Base-by-base conservation (phyloP, 2,797 vertebrate genomes). In the Avahi laniger region DNA sequence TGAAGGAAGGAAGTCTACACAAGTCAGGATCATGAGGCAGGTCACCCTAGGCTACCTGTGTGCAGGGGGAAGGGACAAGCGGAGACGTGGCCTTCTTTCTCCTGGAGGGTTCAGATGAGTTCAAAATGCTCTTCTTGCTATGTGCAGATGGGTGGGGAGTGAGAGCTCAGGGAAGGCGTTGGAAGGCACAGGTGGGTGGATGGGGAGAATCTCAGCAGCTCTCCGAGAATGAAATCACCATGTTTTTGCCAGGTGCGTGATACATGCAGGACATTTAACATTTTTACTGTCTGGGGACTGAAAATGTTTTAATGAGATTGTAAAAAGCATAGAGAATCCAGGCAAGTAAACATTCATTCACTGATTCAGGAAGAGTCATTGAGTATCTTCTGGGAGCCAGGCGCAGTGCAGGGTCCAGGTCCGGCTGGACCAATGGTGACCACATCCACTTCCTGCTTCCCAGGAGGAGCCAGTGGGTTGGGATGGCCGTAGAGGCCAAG, bases 121-220 rank as follows among this genome's bases (percentile, higher is more conserved):
- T 61, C 57, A n/a, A 10, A 48, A 52, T 0, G 4, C 57, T 5
- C 54, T 14, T 52, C 67, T 14, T 73, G 43, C 61, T 17, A 2
- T 26, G 33, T 0, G 1, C 41, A 8, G 88, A 2, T 3, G 33
- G 50, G 14, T 11, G 54, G 38, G 18, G 11, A 3, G 5, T 2
- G 41, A 11, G 11, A n/a, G 3, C 54, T 18, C n/a, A 28, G 17
- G 61, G 18, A 5, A 61, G 54, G 41, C 48, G 18, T 59, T 13
- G 75, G 10, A 13, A 17, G n/a, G 15, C 11, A 3, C 5, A 11
- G 4, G 11, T 1, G n/a, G 1, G 1, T 2, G 22, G 24, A 0
- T 1, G 5, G 30, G 11, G 35, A 52, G 59, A 13, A 14, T 4
- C 17, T 0, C 11, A 4, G 15, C 38, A 12, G 22, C 33, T 30